phyloP scores from a whole-genome alignment of 2,888 invertebrate genomes.

The Malthinus flaveolus region DNA sequence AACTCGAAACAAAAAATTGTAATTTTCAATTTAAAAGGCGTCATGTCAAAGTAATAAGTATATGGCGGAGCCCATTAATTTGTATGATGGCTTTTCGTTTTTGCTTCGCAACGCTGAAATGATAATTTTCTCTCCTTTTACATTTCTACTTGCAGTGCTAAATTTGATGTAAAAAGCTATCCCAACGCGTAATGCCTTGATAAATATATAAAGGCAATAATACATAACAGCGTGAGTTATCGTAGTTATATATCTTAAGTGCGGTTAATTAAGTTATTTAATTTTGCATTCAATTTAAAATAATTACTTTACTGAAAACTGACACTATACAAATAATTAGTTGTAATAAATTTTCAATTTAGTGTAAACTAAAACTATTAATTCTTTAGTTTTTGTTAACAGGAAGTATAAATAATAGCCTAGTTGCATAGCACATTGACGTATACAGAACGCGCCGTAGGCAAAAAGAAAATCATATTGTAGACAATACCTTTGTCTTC shows the following conservation, averaged over 20 bases:
- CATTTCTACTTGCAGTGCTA: not conserved
- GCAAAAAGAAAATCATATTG: too few relatives aligned
- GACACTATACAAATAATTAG: slow-evolving; percentile 5
- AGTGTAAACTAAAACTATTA: too few relatives aligned
- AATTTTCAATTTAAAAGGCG: too few relatives aligned
- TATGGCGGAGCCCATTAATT: not conserved
- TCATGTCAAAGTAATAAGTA: too few relatives aligned
- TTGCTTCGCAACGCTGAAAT: not conserved
- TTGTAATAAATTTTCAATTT: slow-evolving; percentile 2
- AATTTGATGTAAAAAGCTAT: slow-evolving; percentile 7
- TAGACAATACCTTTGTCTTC: too few relatives aligned
- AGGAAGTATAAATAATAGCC: too few relatives aligned
- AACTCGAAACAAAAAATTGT: too few relatives aligned
- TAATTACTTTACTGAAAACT: slow-evolving; percentile 17
- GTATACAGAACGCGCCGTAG: too few relatives aligned
- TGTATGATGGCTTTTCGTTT: slow-evolving; percentile 1
- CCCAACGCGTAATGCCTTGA: slow-evolving; percentile 7
- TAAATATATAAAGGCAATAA: slow-evolving; percentile 16
- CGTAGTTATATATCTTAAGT: slow-evolving; percentile 18
- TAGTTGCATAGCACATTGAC: too few relatives aligned
- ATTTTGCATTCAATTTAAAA: slow-evolving; percentile 25
- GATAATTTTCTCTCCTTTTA: not conserved
- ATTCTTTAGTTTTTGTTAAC: too few relatives aligned
- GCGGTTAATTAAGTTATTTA: slow-evolving; percentile 23
- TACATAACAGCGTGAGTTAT: slow-evolving; percentile 16